A percentile compares a stretch with the other conserved stretches of the same genome.
phyloP scores from a whole-genome alignment of 2,797 vertebrate species.

The Rousettus madagascariensis region DNA sequence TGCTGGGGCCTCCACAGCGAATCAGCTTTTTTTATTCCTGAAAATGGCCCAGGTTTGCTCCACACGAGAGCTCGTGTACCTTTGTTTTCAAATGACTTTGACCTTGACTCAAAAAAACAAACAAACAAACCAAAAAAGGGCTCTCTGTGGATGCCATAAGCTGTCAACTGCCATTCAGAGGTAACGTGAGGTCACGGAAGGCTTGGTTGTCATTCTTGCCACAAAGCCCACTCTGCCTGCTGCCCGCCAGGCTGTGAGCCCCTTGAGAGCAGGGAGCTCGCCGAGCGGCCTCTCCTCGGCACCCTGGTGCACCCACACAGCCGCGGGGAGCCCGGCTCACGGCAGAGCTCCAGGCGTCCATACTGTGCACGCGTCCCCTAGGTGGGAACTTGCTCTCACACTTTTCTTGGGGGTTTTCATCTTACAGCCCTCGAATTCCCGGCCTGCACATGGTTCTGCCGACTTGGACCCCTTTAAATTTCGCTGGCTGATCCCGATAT shows the following conservation, averaged over 20 bases:
- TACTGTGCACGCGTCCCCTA: accelerated
- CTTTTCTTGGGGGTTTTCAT: not conserved
- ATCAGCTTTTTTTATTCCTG: not conserved
- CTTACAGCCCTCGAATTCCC: slow-evolving; percentile 86
- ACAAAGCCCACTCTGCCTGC: too few species aligned
- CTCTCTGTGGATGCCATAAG: not conserved
- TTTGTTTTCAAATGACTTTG: not conserved
- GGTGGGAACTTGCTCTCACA: not conserved
- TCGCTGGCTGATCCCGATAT: slow-evolving; percentile 97
- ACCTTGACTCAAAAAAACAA: not conserved
- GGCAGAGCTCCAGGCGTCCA: accelerated
- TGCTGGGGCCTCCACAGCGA: not conserved
- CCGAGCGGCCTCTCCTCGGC: too few species aligned
- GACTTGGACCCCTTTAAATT: slow-evolving; percentile 96
- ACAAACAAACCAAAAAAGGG: not conserved
- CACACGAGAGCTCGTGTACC: accelerated
- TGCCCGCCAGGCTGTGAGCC: not conserved
- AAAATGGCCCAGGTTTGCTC: not conserved
- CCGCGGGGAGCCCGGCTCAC: accelerated
- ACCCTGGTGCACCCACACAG: not conserved
- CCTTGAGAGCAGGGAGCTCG: not conserved
- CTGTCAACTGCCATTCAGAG: not conserved
- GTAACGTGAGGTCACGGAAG: not conserved
- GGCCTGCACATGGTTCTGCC: slow-evolving; percentile 88
- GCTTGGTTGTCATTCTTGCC: not conserved